Evolutionary conservation across 64 coral and sea anemone species (phyloP), one percentile per base, ranked within the genome.

Genomic region (Pachyseris speciosa): DNA sequence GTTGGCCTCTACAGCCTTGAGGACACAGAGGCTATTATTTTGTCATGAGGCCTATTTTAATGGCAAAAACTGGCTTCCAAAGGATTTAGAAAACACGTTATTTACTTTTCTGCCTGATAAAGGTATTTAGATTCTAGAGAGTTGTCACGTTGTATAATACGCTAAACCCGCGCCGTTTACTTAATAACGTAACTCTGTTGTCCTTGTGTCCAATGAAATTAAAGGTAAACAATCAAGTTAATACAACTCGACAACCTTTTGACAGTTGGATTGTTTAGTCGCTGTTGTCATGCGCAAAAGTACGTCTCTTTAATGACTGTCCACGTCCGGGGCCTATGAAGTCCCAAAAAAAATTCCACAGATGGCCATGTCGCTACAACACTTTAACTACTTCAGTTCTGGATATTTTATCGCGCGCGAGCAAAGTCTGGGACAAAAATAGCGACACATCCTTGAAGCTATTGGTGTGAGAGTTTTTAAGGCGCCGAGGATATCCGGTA

Each of bases 401-500:
- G 15, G 47, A 55, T 36, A 22, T 78, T 55, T 12, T 19, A 75
- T 75, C 42, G 72, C 1, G 44, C 28, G 27, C 41, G 44, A 70
- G 22, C 25, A 27, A 32, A 40, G 77, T 25, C 9, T 59, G 17
- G 26, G 6, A 20, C 77, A 39, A 57, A 60, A 39, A 59, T 80
- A 39, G 53, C 26, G 52, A 39, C 53, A 39, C 48, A 40, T 60
- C 33, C 77, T 80, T 24, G 20, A 80, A 57, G 19, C 52, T 33
- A 80, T 80, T 73, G 69, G 25, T 43, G 22, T 17, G 6, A 73
- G 69, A 27, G 69, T 57, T 20, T 22, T 60, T 59, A 31, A 31
- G 75, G 51, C 77, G 77, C 77, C 77, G 33, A 80, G 53, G 77
- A 80, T 80, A 80, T 80, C 77, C 52, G 77, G 77, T 80, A 40